Percentiles rank a stretch among this genome's conserved stretches.
Conservation (phyloP, 2,888 invertebrate species). For the Malthinus flaveolus region DNA sequence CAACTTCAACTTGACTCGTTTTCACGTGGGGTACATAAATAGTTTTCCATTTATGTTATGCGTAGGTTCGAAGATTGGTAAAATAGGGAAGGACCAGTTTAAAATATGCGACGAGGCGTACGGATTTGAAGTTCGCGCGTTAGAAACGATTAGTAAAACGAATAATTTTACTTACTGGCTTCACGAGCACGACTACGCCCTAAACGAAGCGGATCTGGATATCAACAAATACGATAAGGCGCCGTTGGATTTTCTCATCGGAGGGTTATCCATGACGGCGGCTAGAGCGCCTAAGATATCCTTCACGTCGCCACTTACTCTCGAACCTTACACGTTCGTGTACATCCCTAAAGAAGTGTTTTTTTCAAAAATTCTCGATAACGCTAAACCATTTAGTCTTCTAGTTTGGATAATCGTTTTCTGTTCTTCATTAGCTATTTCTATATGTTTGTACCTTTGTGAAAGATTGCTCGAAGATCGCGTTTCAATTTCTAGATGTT, state of each 20-base stretch:
- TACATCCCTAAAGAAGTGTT: constrained; percentile 27
- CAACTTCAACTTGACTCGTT: constrained; percentile 27
- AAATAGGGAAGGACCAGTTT: background rate
- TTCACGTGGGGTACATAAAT: constrained; percentile 30
- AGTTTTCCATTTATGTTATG: constrained; percentile 33
- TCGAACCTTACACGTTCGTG: constrained; percentile 31
- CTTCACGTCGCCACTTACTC: constrained; percentile 28
- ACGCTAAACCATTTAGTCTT: constrained; percentile 27
- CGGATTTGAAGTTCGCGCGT: constrained; percentile 32
- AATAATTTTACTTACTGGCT: constrained; percentile 34
- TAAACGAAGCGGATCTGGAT: constrained; percentile 6
- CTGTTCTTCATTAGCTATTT: constrained; percentile 6
- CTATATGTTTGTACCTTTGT: constrained; percentile 8
- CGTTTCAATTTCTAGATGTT: constrained; percentile 4
- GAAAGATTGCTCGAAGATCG: background rate
- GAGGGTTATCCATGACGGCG: constrained; percentile 33
- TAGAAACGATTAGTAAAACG: constrained; percentile 24
- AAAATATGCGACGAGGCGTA: constrained; percentile 23
- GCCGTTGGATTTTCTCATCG: constrained; percentile 33
- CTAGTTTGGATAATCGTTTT: constrained; percentile 28
- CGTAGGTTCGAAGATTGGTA: background rate
- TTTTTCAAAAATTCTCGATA: constrained; percentile 21
- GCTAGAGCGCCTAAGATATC: constrained; percentile 22
- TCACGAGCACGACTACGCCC: constrained; percentile 11
- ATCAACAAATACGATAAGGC: constrained; percentile 16